These are phyloP conservation scores for Nyctibius bracteatus DNA, from an alignment of 2,113 vertebrate genomes.

Conservation along the genomic window DNA sequence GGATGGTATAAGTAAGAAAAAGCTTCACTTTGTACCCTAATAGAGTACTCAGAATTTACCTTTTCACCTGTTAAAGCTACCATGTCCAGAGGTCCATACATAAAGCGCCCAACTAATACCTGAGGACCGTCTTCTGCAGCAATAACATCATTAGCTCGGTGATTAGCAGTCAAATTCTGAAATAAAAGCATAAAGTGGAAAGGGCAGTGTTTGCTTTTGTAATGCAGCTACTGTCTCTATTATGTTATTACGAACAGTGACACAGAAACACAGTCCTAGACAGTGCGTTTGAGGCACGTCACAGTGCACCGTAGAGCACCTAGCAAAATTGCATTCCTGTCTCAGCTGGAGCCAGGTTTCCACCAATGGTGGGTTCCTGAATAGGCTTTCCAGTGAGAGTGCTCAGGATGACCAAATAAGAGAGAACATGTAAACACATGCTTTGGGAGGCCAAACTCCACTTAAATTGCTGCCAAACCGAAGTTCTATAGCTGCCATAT, in stretches of 20 bases:
- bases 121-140: conserved; percentile 89
- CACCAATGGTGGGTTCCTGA: neutral
- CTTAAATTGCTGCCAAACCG: neutral
- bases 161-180: conserved; percentile 95
- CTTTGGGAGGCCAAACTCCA: neutral
- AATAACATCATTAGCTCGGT: conserved; percentile 92
- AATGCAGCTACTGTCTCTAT: neutral
- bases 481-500: neutral
- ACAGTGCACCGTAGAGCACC: neutral
- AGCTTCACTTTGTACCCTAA: neutral
- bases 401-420: neutral
- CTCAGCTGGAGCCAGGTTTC: neutral
- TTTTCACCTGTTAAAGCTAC: conserved; percentile 97
- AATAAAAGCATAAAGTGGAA: neutral
- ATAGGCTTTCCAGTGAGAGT: neutral
- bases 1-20: neutral
- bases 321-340: neutral
- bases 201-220: neutral
- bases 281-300: neutral
- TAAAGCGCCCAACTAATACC: conserved; percentile 92
- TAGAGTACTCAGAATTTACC: conserved; percentile 69
- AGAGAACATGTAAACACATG: neutral
- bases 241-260: neutral
- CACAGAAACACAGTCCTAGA: neutral
- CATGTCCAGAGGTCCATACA: conserved; percentile 98